Conservation (phyloP, 2,888 invertebrate genomes). For the Tetanocera ferruginea region DNA sequence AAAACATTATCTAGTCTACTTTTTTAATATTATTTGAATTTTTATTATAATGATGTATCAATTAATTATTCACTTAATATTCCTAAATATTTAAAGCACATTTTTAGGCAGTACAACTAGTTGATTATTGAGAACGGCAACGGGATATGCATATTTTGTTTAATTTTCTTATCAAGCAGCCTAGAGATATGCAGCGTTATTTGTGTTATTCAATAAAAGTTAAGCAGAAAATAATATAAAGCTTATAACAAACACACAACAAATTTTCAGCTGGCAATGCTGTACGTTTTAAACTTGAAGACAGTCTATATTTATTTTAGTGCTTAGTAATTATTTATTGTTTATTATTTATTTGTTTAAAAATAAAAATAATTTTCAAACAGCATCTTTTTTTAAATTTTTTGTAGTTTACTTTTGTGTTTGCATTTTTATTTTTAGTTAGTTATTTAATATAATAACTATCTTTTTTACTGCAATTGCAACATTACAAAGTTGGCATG, state of each 20-base stretch:
- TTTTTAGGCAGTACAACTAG: slow-evolving; percentile 30
- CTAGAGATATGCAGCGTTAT: slow-evolving; percentile 2
- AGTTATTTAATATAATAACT: not conserved
- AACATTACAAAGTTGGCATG: not conserved
- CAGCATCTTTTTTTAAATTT: not conserved
- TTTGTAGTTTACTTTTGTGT: not conserved
- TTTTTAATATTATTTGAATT: not conserved
- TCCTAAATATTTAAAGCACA: slow-evolving; percentile 23
- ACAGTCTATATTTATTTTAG: not conserved
- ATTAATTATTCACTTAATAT: not conserved
- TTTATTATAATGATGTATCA: no score
- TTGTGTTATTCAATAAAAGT: not conserved
- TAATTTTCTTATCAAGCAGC: not conserved
- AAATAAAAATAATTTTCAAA: not conserved
- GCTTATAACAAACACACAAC: not conserved
- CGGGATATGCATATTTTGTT: not conserved
- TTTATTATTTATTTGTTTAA: not conserved
- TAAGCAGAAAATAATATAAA: not conserved
- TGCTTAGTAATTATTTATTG: not conserved
- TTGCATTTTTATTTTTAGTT: not conserved
- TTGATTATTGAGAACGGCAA: not conserved
- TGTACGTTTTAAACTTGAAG: not conserved
- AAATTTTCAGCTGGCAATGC: slow-evolving; percentile 18
- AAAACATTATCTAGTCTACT: not conserved
- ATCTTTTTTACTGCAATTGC: not conserved